A percentile compares a stretch with the other conserved stretches of the same genome.
phyloP scores from a whole-genome alignment of 2,797 vertebrate genomes.

The Furcifer pardalis region DNA sequence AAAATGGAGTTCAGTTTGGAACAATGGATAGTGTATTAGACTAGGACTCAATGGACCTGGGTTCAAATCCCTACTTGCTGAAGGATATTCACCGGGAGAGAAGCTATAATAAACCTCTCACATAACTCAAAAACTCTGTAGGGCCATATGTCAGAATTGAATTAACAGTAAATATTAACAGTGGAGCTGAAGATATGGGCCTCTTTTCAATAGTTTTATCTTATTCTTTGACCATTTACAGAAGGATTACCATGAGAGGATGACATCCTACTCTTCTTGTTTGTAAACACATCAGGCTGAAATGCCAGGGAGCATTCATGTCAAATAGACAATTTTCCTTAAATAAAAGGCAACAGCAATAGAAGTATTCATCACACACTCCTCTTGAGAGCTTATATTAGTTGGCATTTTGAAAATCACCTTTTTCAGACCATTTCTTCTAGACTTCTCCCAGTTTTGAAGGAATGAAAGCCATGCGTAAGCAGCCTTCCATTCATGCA shows the following conservation, averaged over 20 bases:
- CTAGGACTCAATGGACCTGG: too few species aligned
- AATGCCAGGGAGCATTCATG: not conserved
- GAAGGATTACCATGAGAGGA: constrained; percentile 9
- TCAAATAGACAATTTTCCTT: constrained; percentile 4
- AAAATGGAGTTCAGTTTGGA: too few species aligned
- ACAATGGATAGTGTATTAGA: too few species aligned
- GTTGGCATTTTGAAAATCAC: not conserved
- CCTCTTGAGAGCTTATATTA: not conserved
- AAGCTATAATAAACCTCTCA: too few species aligned
- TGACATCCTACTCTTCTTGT: constrained; percentile 5
- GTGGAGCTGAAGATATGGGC: not conserved
- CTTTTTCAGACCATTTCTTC: not conserved
- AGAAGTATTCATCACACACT: fast-evolving
- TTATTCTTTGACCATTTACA: constrained; percentile 4
- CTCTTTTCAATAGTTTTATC: constrained; percentile 6
- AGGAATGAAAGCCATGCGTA: not conserved
- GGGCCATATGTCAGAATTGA: too few species aligned
- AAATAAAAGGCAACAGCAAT: constrained; percentile 2
- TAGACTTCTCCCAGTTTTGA: not conserved
- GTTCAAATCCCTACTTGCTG: too few species aligned
- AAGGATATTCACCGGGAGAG: too few species aligned
- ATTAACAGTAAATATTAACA: not conserved
- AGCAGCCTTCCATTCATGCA: not conserved
- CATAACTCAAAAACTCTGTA: too few species aligned
- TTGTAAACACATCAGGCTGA: constrained; percentile 27